Evolutionary conservation across 2,113 vertebrate species (phyloP).

Genomic region (Anguilla rostrata): DNA sequence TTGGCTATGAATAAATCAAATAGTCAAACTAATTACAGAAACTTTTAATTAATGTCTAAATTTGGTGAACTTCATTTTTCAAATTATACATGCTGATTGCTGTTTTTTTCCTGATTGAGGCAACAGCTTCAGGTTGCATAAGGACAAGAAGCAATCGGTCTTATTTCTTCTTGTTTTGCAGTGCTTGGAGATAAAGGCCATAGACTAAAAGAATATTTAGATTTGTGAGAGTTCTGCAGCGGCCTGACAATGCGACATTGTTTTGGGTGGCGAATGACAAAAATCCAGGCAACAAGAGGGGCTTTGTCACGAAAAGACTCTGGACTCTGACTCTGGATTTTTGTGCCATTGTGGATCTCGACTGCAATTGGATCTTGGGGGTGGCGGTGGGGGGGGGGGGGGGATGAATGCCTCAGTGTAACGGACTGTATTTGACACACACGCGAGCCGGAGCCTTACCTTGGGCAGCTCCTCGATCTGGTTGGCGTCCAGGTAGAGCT

Average conservation of each 20-base stretch:
- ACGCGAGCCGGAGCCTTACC: slow-evolving; percentile 64
- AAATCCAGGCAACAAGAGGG: neutral
- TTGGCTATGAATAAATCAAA: neutral
- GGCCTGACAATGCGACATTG: neutral
- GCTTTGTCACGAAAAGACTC: neutral
- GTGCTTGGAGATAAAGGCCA: neutral
- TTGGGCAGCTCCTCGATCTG: slow-evolving; percentile 99
- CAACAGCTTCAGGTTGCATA: neutral
- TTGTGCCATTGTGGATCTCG: neutral
- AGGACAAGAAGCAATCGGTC: neutral
- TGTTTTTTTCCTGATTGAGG: neutral
- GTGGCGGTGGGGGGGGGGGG: too few relatives aligned
- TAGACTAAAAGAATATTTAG: neutral
- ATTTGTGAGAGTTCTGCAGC: neutral
- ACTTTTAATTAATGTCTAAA: neutral
- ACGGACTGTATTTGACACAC: neutral
- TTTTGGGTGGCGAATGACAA: neutral
- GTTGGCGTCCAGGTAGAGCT: slow-evolving; percentile 98
- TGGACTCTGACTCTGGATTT: neutral
- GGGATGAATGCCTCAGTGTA: neutral
- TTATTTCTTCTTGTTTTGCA: neutral
- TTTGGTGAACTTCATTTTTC: neutral
- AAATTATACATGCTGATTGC: neutral
- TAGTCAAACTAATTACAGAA: neutral
- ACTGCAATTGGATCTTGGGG: neutral